Evolutionary conservation across 2,113 vertebrate genomes (phyloP).

Genomic region (Pao palembangensis): DNA sequence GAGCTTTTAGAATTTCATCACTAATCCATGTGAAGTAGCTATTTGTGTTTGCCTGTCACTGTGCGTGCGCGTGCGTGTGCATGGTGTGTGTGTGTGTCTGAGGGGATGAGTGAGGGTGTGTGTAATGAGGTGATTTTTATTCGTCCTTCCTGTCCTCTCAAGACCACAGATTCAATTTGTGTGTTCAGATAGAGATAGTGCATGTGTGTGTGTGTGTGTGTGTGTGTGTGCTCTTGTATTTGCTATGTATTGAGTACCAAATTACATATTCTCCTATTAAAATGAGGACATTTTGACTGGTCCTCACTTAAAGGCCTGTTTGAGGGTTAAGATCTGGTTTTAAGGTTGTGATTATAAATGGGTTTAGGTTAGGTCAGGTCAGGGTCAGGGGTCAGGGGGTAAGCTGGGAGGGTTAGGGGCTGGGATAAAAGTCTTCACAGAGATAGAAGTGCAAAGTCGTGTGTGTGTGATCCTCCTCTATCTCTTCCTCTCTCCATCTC

Average conservation of each 20-base stretch:
- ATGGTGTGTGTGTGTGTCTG: not conserved
- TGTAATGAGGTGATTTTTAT: conserved; percentile 67
- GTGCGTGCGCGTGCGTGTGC: conserved; percentile 1
- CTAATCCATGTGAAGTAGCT: conserved; percentile 29
- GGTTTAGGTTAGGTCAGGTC: too few relatives aligned
- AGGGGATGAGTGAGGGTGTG: conserved; percentile 8
- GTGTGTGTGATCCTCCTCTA: not conserved
- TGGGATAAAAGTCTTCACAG: too few relatives aligned
- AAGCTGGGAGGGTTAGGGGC: too few relatives aligned
- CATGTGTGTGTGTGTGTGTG: not conserved
- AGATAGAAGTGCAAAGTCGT: not conserved
- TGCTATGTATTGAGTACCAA: not conserved
- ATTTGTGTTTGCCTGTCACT: conserved; percentile 1
- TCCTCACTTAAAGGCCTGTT: too few relatives aligned
- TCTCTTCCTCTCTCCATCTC: conserved; percentile 24
- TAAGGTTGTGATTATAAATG: too few relatives aligned
- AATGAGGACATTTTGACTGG: too few relatives aligned
- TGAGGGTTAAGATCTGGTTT: too few relatives aligned
- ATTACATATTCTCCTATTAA: too few relatives aligned
- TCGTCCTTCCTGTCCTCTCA: conserved; percentile 58
- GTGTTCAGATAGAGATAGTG: conserved; percentile 24
- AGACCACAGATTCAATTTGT: conserved; percentile 65
- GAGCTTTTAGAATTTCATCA: conserved; percentile 23
- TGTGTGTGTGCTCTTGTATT: conserved; percentile 20
- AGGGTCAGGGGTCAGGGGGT: too few relatives aligned